phyloP scores from a whole-genome alignment of 2,888 invertebrate genomes.

The Tipula confusa region DNA sequence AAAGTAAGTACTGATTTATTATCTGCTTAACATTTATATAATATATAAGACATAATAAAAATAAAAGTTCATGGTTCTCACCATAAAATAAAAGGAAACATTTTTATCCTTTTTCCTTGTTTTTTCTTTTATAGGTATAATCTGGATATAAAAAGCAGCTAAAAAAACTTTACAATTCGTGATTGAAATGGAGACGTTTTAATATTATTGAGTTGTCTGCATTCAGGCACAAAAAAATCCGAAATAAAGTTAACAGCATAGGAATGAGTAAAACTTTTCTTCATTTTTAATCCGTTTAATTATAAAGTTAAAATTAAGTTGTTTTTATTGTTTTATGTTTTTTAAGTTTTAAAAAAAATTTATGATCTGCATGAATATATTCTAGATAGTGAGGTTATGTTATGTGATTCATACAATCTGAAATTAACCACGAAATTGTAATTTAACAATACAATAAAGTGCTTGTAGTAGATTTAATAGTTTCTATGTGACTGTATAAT shows the following conservation, averaged over 20 bases:
- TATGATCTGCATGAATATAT: neutral
- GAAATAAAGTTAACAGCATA: neutral
- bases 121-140: neutral
- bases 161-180: neutral
- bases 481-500: too few relatives aligned
- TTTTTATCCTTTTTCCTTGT: neutral
- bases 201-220: conserved; percentile 3
- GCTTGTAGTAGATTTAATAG: too few relatives aligned
- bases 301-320: conserved; percentile 20
- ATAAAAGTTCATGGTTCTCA: neutral
- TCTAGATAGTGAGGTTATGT: neutral
- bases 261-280: neutral
- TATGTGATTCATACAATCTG: neutral
- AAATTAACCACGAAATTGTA: neutral
- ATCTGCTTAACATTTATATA: neutral
- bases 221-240: neutral
- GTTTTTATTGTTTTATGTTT: neutral
- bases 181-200: conserved; percentile 12
- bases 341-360: neutral
- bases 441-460: neutral
- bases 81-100: neutral
- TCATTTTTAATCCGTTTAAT: neutral
- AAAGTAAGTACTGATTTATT: neutral
- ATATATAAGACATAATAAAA: neutral
- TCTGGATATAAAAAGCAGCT: neutral